phyloP scores from a whole-genome alignment of 2,888 invertebrate species.

The Microctonus hyperodae region DNA sequence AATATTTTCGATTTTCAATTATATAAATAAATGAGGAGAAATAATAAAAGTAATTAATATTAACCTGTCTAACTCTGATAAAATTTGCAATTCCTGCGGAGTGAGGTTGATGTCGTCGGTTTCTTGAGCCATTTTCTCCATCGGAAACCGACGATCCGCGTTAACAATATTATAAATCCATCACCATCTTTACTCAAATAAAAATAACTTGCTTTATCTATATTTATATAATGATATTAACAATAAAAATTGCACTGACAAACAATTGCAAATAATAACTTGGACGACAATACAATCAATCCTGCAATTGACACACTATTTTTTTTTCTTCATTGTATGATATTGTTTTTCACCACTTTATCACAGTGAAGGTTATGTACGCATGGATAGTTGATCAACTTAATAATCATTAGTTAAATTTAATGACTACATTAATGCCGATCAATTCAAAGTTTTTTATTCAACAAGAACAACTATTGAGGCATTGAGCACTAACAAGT shows the following conservation, averaged over 20 bases:
- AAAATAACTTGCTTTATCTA: background rate
- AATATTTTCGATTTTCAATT: conserved; percentile 23
- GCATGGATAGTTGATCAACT: background rate
- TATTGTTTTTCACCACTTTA: background rate
- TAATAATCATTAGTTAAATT: background rate
- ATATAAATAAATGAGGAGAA: background rate
- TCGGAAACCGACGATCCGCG: background rate
- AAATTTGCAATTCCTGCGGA: conserved; percentile 83
- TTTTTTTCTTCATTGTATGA: conserved; percentile 1
- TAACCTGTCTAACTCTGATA: conserved; percentile 89
- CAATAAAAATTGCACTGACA: background rate
- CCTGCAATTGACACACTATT: background rate
- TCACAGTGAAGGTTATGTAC: background rate
- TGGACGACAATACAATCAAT: background rate
- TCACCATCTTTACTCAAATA: background rate
- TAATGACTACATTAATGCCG: background rate
- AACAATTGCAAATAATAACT: background rate
- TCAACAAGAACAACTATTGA: too few relatives aligned
- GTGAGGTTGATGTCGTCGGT: conserved; percentile 77
- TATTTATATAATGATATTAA: background rate
- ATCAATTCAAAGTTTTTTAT: background rate
- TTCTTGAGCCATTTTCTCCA: conserved; percentile 65
- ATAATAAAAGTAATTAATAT: conserved; percentile 19
- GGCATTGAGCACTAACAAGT: background rate
- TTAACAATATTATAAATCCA: background rate